A percentile compares a stretch with the other conserved stretches of the same genome.
phyloP scores from a whole-genome alignment of 2,113 vertebrate genomes.

The Atherinomorus stipes region DNA sequence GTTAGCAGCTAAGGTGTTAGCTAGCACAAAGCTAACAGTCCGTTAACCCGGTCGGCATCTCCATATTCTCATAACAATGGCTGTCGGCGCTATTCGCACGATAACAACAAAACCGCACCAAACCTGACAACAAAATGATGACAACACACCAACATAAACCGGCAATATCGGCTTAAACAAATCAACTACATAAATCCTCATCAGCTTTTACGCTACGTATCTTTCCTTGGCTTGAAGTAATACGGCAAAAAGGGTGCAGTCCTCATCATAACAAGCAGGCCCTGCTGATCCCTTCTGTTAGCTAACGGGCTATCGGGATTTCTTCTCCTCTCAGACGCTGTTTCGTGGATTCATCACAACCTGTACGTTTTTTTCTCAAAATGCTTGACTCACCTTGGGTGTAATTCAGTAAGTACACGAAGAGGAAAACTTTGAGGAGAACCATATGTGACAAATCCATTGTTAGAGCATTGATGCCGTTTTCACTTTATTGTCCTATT shows the following conservation, averaged over 20 bases:
- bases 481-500: slow-evolving; percentile 84
- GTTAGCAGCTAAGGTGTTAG: slow-evolving; percentile 31
- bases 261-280: slow-evolving; percentile 78
- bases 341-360: slow-evolving; percentile 48
- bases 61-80: slow-evolving; percentile 79
- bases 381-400: slow-evolving; percentile 78
- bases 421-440: slow-evolving; percentile 73
- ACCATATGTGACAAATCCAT: slow-evolving; percentile 79
- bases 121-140: slow-evolving; percentile 48
- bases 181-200: neutral
- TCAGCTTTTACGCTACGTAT: neutral
- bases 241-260: slow-evolving; percentile 74
- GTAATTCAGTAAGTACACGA: slow-evolving; percentile 63
- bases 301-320: slow-evolving; percentile 67
- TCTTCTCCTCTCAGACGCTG: slow-evolving; percentile 49
- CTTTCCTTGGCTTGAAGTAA: slow-evolving; percentile 44
- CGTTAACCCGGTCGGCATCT: slow-evolving; percentile 62
- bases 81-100: slow-evolving; percentile 68
- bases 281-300: slow-evolving; percentile 62
- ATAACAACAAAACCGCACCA: slow-evolving; percentile 64
- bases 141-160: slow-evolving; percentile 46
- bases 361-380: slow-evolving; percentile 15
- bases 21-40: slow-evolving; percentile 65
- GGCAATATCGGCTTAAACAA: neutral
- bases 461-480: slow-evolving; percentile 80